A percentile compares a stretch with the other conserved stretches of the same genome.
These are phyloP conservation scores for Geotria australis DNA, from an alignment of 2,797 vertebrate genomes.

Conservation along the genomic window DNA sequence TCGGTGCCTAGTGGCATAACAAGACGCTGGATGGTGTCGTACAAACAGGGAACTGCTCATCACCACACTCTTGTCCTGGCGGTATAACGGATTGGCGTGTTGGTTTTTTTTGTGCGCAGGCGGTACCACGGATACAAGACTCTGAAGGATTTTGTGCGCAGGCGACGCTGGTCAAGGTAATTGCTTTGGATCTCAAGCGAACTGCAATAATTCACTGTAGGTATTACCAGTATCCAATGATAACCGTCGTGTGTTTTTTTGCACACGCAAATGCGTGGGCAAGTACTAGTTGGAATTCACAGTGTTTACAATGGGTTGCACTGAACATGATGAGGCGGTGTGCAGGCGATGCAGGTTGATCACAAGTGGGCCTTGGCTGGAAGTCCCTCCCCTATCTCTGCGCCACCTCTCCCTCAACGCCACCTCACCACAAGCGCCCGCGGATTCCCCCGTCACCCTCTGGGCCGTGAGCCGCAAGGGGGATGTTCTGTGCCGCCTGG, in stretches of 20 bases:
- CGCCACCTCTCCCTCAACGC: conserved; percentile 55
- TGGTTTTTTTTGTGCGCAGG: conserved; percentile 11
- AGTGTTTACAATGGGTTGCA: no score
- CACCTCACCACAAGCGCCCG: conserved; percentile 7
- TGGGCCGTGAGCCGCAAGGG: conserved; percentile 94
- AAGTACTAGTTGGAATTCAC: no score
- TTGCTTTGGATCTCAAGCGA: neutral
- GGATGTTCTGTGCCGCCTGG: conserved; percentile 64
- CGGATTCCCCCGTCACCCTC: conserved; percentile 25
- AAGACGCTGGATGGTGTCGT: no score
- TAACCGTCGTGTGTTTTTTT: no score
- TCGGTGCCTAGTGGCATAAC: no score
- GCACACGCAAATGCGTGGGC: no score
- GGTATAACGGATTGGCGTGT: neutral
- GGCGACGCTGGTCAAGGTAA: conserved; percentile 82
- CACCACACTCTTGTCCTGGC: no score
- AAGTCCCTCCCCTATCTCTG: conserved; percentile 45
- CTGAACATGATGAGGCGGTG: no score
- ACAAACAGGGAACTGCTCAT: no score
- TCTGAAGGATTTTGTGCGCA: conserved; percentile 85
- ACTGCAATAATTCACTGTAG: no score
- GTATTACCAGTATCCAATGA: no score
- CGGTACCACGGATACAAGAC: conserved; percentile 80
- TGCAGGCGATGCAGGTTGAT: conserved; percentile 67
- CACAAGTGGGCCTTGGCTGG: conserved; percentile 77